Evolutionary conservation across 2,113 vertebrate species (phyloP).

Genomic region (Heptranchias perlo): DNA sequence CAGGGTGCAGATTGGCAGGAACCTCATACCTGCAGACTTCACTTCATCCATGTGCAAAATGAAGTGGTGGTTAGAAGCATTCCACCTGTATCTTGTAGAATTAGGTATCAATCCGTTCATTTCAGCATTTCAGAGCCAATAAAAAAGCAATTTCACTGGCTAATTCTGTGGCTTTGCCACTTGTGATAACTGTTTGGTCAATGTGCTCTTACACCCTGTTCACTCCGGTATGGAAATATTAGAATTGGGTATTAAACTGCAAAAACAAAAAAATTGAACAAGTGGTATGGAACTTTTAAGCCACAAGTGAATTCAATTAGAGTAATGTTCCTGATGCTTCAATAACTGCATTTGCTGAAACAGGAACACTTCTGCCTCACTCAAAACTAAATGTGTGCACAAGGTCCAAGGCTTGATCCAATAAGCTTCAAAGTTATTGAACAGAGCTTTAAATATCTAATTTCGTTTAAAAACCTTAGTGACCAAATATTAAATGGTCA

Average conservation of each 20-base stretch:
- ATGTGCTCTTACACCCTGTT: background rate
- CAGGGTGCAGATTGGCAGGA: no score
- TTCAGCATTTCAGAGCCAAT: no score
- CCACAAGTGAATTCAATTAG: background rate
- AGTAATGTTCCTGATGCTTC: background rate
- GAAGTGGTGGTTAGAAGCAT: background rate
- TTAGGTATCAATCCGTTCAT: background rate
- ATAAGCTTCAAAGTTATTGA: background rate
- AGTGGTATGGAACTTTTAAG: background rate
- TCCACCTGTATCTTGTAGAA: background rate
- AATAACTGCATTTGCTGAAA: background rate
- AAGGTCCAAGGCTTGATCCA: background rate
- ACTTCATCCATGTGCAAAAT: no score
- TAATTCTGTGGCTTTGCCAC: background rate
- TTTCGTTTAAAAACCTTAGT: background rate
- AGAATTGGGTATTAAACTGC: background rate
- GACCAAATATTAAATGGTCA: background rate
- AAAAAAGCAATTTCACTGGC: no score
- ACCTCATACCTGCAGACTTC: no score
- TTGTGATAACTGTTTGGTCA: no score
- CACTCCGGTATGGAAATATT: background rate
- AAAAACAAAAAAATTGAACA: no score
- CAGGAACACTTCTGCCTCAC: background rate
- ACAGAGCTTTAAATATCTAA: no score
- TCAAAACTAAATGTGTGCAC: background rate